A percentile compares a stretch with the other conserved stretches of the same genome.
These are phyloP conservation scores for Leucoraja erinaceus DNA, from an alignment of 2,113 vertebrate species.

Conservation along the genomic window DNA sequence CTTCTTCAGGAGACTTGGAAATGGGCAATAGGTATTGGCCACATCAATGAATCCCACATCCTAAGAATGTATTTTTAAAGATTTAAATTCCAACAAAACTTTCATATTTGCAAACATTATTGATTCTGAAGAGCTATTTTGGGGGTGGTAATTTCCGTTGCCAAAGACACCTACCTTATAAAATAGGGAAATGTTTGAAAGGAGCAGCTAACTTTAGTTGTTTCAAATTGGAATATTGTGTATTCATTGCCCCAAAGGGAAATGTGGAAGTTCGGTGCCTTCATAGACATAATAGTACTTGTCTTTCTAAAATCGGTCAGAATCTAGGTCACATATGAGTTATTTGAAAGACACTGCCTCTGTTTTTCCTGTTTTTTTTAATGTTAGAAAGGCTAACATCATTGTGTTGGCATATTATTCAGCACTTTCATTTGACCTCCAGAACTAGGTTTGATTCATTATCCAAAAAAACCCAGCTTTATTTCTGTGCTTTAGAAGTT, in stretches of 20 bases:
- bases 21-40: not conserved
- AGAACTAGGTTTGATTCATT: not conserved
- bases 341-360: not conserved
- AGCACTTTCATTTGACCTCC: not conserved
- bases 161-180: not conserved
- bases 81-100: not conserved
- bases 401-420: not conserved
- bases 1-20: not conserved
- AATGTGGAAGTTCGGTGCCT: not conserved
- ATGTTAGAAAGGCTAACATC: not conserved
- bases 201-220: not conserved
- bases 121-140: not conserved
- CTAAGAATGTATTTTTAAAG: not conserved
- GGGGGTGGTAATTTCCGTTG: not conserved
- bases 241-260: not conserved
- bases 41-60: not conserved
- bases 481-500: not conserved
- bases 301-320: constrained; percentile 10
- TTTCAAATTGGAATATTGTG: not conserved
- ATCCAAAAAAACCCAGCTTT: not conserved
- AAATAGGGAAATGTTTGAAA: not conserved
- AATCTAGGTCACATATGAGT: not conserved
- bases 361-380: not conserved
- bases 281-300: not conserved
- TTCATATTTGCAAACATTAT: constrained; percentile 9